A percentile compares a stretch with the other conserved stretches of the same genome.
These are phyloP conservation scores for Montipora sp. DNA, from an alignment of 64 coral and sea anemone genomes.

Conservation along the genomic window DNA sequence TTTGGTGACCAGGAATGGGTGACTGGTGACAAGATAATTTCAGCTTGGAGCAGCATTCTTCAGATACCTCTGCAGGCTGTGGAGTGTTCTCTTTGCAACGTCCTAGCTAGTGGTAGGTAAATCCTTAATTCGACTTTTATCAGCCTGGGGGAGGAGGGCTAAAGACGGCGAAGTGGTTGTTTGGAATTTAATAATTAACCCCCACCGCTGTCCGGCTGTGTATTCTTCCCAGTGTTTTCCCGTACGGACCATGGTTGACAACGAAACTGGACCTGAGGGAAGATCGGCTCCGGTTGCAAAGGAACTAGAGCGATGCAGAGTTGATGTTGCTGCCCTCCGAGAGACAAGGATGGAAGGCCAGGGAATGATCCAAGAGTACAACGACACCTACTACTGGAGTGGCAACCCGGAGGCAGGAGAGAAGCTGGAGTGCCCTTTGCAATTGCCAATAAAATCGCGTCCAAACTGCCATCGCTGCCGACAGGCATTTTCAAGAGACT, in stretches of 20 bases:
- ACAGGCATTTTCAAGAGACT: too few relatives aligned
- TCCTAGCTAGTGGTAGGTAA: conserved; percentile 73
- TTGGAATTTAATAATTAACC: too few relatives aligned
- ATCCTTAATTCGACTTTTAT: not conserved
- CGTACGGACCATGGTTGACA: conserved; percentile 16
- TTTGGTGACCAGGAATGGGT: conserved; percentile 96
- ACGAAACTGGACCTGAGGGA: not conserved
- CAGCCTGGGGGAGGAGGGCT: too few relatives aligned
- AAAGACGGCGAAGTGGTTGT: too few relatives aligned
- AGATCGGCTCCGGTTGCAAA: conserved; percentile 4
- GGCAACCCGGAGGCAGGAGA: too few relatives aligned
- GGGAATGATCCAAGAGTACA: too few relatives aligned
- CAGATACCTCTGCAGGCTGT: conserved; percentile 88
- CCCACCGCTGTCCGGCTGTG: too few relatives aligned
- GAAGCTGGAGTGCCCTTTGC: too few relatives aligned
- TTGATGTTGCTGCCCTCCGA: not conserved
- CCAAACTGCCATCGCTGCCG: too few relatives aligned
- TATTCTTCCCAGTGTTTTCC: too few relatives aligned
- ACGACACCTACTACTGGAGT: too few relatives aligned
- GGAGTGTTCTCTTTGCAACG: conserved; percentile 88
- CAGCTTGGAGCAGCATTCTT: conserved; percentile 78
- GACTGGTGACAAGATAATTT: conserved; percentile 66
- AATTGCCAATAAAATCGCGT: too few relatives aligned
- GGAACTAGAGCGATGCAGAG: not conserved
- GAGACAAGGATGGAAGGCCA: not conserved